phyloP scores from a whole-genome alignment of 2,113 vertebrate genomes.

The Perccottus glenii region DNA sequence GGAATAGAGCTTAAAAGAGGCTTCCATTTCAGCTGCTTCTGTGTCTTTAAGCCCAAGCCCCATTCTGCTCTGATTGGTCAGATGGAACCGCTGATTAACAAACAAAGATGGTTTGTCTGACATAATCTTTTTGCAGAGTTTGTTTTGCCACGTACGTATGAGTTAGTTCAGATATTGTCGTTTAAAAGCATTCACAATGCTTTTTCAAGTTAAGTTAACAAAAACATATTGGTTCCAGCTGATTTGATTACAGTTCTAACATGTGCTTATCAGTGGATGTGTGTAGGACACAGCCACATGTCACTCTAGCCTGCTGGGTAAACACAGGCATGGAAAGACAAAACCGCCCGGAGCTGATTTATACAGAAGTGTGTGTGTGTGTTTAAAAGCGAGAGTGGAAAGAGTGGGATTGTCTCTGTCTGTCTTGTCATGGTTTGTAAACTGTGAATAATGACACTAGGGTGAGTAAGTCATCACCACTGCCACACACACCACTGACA shows the following conservation, averaged over 20 bases:
- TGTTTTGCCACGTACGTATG: too few relatives aligned
- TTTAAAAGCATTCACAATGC: not conserved
- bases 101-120: too few relatives aligned
- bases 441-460: slow-evolving; percentile 69
- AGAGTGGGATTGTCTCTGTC: slow-evolving; percentile 26
- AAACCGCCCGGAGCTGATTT: slow-evolving; percentile 53
- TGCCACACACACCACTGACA: slow-evolving; percentile 31
- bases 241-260: slow-evolving; percentile 3
- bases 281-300: slow-evolving; percentile 27
- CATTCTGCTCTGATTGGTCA: too few relatives aligned
- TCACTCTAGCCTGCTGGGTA: slow-evolving; percentile 67
- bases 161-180: not conserved
- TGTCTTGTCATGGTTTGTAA: slow-evolving; percentile 68
- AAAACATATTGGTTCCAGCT: not conserved
- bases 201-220: not conserved
- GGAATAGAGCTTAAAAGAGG: too few relatives aligned
- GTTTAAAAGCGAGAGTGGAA: slow-evolving; percentile 9
- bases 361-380: slow-evolving; percentile 16
- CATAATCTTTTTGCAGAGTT: too few relatives aligned
- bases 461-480: slow-evolving; percentile 54
- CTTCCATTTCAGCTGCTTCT: too few relatives aligned
- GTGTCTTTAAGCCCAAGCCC: too few relatives aligned
- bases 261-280: not conserved
- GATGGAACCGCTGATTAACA: too few relatives aligned
- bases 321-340: slow-evolving; percentile 63